Conservation (phyloP, 2,113 vertebrate species). For the Proteles cristata region DNA sequence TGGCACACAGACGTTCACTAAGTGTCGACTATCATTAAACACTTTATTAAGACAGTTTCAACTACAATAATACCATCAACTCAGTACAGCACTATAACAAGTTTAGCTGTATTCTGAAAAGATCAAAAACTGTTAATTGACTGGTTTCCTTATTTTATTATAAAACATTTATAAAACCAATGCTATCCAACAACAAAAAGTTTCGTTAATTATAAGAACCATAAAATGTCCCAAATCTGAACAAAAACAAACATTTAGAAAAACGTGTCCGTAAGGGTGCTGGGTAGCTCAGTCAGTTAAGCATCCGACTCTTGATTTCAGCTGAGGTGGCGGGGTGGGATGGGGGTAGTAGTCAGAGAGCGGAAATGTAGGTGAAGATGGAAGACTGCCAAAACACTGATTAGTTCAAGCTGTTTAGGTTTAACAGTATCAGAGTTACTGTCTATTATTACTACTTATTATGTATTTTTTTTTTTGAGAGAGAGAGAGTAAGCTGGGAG, state of each 20-base stretch:
- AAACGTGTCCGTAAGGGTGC: neutral
- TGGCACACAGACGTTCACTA: neutral
- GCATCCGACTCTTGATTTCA: too few species aligned
- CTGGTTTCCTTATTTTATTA: neutral
- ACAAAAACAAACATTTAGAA: constrained; percentile 54
- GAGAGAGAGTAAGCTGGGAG: too few species aligned
- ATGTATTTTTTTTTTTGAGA: neutral
- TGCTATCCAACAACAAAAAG: neutral
- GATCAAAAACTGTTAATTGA: neutral
- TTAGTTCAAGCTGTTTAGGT: constrained; percentile 21
- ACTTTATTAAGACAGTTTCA: constrained; percentile 24
- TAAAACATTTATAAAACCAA: constrained; percentile 7
- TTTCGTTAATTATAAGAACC: neutral
- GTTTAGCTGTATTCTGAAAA: neutral
- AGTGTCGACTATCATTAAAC: neutral
- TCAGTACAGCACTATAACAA: neutral
- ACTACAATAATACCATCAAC: neutral
- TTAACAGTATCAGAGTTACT: neutral
- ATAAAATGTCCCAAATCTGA: neutral
- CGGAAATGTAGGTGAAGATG: neutral
- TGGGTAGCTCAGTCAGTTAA: too few species aligned
- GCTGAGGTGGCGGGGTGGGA: neutral
- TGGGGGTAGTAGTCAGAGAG: neutral
- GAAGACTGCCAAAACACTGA: neutral
- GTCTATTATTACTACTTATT: neutral